Evolutionary conservation across 2,113 vertebrate species (phyloP).

Genomic region (Corapipo altera): DNA sequence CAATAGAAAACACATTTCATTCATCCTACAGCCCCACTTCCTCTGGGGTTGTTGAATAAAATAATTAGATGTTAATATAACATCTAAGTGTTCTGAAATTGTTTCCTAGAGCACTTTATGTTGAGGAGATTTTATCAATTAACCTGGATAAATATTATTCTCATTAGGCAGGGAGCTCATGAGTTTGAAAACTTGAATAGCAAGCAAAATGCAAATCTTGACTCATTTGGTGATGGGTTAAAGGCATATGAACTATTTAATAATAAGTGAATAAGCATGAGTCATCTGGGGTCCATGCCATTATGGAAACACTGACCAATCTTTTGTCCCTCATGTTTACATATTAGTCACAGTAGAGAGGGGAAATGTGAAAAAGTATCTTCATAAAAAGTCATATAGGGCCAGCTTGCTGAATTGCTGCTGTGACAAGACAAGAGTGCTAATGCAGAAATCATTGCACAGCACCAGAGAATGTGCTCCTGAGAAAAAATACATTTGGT

Average conservation of each 20-base stretch:
- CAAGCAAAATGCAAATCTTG: constrained; percentile 56
- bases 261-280: neutral
- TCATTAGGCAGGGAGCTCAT: neutral
- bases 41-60: neutral
- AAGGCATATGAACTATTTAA: neutral
- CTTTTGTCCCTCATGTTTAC: neutral
- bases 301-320: neutral
- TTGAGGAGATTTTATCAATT: constrained; percentile 51
- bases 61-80: constrained; percentile 47
- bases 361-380: neutral
- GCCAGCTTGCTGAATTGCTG: neutral
- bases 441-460: neutral
- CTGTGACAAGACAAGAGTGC: neutral
- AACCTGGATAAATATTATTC: constrained; percentile 46
- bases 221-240: neutral
- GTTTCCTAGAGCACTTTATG: constrained; percentile 31
- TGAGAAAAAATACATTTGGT: neutral
- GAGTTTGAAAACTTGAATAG: constrained; percentile 16
- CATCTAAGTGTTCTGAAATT: constrained; percentile 24
- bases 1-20: neutral
- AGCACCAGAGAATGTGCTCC: neutral
- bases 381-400: neutral
- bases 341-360: neutral
- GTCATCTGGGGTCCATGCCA: neutral
- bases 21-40: neutral